phyloP scores from a whole-genome alignment of 2,797 vertebrate genomes.

The Momotus momota region DNA sequence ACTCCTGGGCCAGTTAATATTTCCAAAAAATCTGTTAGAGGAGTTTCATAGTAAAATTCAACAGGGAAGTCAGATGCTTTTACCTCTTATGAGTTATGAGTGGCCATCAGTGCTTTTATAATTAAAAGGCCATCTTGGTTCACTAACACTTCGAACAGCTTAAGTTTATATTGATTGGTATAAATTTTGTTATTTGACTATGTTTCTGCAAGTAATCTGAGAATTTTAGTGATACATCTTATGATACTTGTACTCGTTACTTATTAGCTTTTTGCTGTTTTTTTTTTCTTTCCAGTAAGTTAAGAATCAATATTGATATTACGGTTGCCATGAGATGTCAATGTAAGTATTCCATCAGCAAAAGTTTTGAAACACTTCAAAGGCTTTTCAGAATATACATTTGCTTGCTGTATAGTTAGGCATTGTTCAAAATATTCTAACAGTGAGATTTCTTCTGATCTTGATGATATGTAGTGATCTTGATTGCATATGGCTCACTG shows the following conservation, averaged over 20 bases:
- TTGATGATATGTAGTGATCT: not conserved
- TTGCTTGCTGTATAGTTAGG: not conserved
- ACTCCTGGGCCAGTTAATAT: not conserved
- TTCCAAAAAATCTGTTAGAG: not conserved
- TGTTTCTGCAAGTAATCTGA: not conserved
- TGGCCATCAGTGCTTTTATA: not conserved
- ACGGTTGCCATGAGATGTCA: constrained; percentile 98
- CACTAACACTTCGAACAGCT: not conserved
- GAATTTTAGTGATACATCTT: not conserved
- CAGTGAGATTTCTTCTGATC: not conserved
- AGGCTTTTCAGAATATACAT: not conserved
- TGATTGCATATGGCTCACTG: not conserved
- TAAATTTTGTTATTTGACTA: not conserved
- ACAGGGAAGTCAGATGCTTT: not conserved
- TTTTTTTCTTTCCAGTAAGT: constrained; percentile 86
- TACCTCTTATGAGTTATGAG: not conserved
- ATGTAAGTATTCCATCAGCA: constrained; percentile 85
- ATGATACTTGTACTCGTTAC: not conserved
- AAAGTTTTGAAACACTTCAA: not conserved
- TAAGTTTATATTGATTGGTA: not conserved
- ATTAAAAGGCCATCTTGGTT: not conserved
- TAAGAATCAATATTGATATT: constrained; percentile 96
- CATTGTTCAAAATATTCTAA: not conserved
- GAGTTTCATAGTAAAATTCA: not conserved
- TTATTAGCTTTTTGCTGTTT: not conserved